Evolutionary conservation across 2,797 vertebrate genomes (phyloP).

Genomic region (Pitangus sulphuratus): DNA sequence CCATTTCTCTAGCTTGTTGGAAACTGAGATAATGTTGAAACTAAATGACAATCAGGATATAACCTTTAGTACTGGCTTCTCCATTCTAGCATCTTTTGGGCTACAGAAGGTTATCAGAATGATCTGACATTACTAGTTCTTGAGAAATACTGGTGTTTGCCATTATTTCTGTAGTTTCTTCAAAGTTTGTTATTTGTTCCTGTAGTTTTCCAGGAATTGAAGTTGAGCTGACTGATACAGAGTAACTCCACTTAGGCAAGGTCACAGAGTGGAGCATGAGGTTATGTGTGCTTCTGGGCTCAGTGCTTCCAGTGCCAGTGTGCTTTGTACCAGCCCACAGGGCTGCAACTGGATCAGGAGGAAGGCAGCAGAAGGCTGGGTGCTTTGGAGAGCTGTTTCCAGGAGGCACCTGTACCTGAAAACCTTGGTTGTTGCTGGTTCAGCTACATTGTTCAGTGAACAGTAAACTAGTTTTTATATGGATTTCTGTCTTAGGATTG

Average conservation of each 20-base stretch:
- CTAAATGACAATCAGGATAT: neutral
- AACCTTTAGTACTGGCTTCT: neutral
- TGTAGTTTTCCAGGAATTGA: neutral
- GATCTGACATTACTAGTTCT: neutral
- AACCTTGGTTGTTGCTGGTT: neutral
- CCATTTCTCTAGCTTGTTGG: neutral
- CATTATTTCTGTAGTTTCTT: neutral
- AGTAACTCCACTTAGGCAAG: neutral
- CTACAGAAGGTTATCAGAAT: neutral
- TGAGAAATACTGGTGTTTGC: neutral
- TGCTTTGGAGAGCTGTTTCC: neutral
- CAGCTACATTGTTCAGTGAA: neutral
- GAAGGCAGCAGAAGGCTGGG: neutral
- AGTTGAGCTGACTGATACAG: neutral
- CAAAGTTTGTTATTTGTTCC: neutral
- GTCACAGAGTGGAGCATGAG: accelerated
- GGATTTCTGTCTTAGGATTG: neutral
- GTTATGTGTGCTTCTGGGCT: neutral
- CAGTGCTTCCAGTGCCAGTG: accelerated
- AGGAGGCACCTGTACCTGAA: neutral
- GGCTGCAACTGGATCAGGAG: neutral
- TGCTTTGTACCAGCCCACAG: neutral
- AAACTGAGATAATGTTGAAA: neutral
- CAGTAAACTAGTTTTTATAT: neutral
- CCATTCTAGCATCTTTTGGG: neutral